Evolutionary conservation across 2,113 vertebrate species (phyloP), one percentile per base, ranked within the genome.

Genomic region (Caloenas nicobarica): DNA sequence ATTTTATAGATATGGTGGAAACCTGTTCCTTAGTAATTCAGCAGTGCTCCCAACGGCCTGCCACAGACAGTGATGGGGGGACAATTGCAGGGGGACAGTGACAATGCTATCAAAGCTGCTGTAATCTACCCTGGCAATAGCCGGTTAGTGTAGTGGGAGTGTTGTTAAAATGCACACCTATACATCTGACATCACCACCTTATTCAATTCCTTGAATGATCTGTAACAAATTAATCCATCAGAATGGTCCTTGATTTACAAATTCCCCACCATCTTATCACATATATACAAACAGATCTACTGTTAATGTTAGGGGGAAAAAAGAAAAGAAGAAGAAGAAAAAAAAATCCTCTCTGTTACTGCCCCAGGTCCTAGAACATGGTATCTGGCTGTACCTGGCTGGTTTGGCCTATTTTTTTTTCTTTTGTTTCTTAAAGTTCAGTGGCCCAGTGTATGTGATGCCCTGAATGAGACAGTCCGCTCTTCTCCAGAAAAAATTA

Each of bases 351-450:
- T 81, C 53, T 86, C 16, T 74, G 16, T 68, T 70, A 81, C 34
- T 92, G 93, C 65, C 77, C 54, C 31, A 69, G 69, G 93, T 91
- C 57, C 73, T 81, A 79, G 68, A 87, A 77, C 13, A 18, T 62
- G 36, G 5, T 73, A 70, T 82, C 25, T 93, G 74, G 33, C 34
- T 78, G 25, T 26, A 76, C 68, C 54, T 88, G 54, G 57, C 21
- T 93, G 77, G 91, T 46, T 33, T 87, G 81, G 86, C 95, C 93
- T 89, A 87, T 4, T 91, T 58, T 29, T 89, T 46, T 70, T 38
- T 5, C 9, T 76, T 51, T 38, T 61, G 48, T 78, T 86, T 1
- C 33, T 74, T 65, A 36, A 84, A 95, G 82, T 76, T 92, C 64
- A 42, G 14, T 42, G 31, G 38, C 57, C n/a, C 48, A 56, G 28